Conservation (phyloP, 2,797 vertebrate species). For the Silurus lanzhouensis region DNA sequence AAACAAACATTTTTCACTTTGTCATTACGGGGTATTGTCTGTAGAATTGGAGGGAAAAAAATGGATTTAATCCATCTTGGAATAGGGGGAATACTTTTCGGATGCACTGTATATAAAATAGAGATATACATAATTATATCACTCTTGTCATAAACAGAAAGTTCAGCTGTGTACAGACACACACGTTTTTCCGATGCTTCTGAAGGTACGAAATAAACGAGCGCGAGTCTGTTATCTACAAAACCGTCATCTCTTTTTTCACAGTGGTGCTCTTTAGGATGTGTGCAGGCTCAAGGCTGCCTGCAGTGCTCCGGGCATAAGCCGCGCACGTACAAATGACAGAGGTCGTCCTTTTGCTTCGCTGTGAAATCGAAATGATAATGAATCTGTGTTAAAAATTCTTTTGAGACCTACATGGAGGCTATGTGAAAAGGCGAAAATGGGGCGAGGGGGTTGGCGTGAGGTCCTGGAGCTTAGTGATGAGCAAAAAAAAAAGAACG, state of each 20-base stretch:
- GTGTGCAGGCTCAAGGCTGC: conserved; percentile 47
- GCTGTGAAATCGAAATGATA: conserved; percentile 76
- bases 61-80: no score
- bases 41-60: no score
- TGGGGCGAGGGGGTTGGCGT: conserved; percentile 50
- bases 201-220: conserved; percentile 14
- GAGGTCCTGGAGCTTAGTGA: conserved; percentile 64
- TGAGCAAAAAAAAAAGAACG: conserved; percentile 71
- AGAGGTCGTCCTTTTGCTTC: conserved; percentile 71
- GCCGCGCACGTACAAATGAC: conserved; percentile 63
- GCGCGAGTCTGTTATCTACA: conserved; percentile 17
- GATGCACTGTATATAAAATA: no score
- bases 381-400: conserved; percentile 76
- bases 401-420: conserved; percentile 69
- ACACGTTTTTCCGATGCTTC: background rate
- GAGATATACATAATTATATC: no score
- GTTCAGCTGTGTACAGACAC: no score
- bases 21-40: no score
- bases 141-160: background rate
- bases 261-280: conserved; percentile 26
- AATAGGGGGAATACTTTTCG: no score
- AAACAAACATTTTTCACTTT: no score
- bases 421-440: conserved; percentile 76
- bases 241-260: conserved; percentile 36
- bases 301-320: conserved; percentile 51